phyloP scores from a whole-genome alignment of 2,888 invertebrate species.

The Isoperla grammatica region DNA sequence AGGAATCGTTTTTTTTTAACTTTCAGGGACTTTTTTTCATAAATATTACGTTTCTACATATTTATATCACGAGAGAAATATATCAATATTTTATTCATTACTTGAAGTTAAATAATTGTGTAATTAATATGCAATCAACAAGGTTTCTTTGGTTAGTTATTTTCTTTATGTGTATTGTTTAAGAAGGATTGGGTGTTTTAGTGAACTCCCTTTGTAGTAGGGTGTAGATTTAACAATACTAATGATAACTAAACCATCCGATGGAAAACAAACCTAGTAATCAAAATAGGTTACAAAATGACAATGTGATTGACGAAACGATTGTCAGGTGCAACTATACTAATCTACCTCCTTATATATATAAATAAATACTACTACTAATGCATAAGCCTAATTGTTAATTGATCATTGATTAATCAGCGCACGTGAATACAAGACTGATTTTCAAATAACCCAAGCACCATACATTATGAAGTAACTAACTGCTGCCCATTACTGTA shows the following conservation, averaged over 20 bases:
- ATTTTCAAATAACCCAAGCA: slow-evolving; percentile 1
- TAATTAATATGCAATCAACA: background rate
- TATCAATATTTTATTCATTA: slow-evolving; percentile 13
- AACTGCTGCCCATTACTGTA: background rate
- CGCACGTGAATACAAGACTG: slow-evolving; percentile 13
- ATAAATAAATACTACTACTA: slow-evolving; percentile 1
- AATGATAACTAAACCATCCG: background rate
- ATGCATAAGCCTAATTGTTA: slow-evolving; percentile 2
- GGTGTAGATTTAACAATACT: background rate
- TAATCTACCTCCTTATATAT: slow-evolving; percentile 3
- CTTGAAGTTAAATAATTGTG: background rate
- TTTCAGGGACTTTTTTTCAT: slow-evolving; percentile 10
- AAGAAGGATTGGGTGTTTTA: too few species aligned
- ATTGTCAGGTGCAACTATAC: background rate
- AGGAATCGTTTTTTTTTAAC: background rate
- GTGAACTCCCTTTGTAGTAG: too few species aligned
- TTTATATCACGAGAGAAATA: slow-evolving; percentile 3
- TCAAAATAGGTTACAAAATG: too few species aligned
- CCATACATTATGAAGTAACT: background rate
- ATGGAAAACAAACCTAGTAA: too few species aligned
- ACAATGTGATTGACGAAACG: background rate
- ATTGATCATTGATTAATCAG: slow-evolving; percentile 4
- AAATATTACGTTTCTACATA: slow-evolving; percentile 6
- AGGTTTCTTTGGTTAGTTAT: slow-evolving; percentile 1
- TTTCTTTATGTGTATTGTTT: too few species aligned